phyloP scores from a whole-genome alignment of 30 jellyfish, hydroid and myxozoan species.

The Aurelia coerulea region DNA sequence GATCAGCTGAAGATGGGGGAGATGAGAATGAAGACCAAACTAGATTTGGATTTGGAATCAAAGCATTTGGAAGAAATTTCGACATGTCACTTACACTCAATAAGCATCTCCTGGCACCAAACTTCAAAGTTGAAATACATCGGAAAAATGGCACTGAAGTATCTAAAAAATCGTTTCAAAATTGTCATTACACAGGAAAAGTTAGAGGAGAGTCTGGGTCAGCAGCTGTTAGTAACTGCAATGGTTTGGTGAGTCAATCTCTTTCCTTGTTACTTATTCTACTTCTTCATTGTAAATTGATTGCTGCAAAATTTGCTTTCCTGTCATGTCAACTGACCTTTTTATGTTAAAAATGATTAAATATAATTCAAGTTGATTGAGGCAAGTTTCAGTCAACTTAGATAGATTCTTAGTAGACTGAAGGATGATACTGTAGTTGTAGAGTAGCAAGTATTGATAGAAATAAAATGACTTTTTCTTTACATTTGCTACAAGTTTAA shows the following conservation, averaged over 20 bases:
- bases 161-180: constrained; percentile 13
- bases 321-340: background rate
- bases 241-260: constrained; percentile 77
- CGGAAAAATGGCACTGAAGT: constrained; percentile 77
- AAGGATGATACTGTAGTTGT: too few species aligned
- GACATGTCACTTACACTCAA: constrained; percentile 74
- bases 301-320: background rate
- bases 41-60: constrained; percentile 72
- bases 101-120: constrained; percentile 81
- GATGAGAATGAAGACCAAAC: constrained; percentile 5
- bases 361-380: background rate
- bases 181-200: constrained; percentile 86
- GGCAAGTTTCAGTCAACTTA: too few species aligned
- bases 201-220: constrained; percentile 71
- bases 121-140: constrained; percentile 82
- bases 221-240: constrained; percentile 91
- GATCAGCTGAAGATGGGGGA: constrained; percentile 25
- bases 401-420: too few species aligned
- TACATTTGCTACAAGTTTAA: too few species aligned
- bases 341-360: background rate
- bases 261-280: background rate
- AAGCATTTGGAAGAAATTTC: constrained; percentile 82
- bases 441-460: too few species aligned
- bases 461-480: too few species aligned
- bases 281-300: background rate